Conservation (phyloP, 1,140 invertebrate genomes). For the Leptestheria dahalacensis region DNA sequence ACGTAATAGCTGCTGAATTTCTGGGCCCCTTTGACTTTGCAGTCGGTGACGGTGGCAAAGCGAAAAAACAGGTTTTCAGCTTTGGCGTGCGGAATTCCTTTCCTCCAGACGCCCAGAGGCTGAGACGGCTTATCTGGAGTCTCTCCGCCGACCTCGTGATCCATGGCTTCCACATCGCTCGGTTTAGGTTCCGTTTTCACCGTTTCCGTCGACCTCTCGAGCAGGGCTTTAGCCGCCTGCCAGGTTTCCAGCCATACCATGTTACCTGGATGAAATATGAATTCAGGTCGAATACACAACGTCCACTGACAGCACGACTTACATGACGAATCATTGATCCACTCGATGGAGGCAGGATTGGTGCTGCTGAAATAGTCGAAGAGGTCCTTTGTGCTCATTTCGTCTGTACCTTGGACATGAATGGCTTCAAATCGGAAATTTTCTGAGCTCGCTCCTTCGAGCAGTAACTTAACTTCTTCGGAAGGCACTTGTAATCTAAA, state of each 20-base stretch:
- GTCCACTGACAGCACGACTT: slow-evolving; percentile 22
- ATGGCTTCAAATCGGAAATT: slow-evolving; percentile 44
- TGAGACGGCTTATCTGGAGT: slow-evolving; percentile 33
- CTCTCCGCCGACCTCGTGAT: slow-evolving; percentile 5
- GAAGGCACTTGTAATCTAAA: slow-evolving; percentile 43
- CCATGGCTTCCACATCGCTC: slow-evolving; percentile 19
- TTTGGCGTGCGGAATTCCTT: slow-evolving; percentile 43
- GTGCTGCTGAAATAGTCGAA: slow-evolving; percentile 61
- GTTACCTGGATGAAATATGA: slow-evolving; percentile 41
- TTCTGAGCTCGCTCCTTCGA: slow-evolving; percentile 37
- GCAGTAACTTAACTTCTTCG: slow-evolving; percentile 28
- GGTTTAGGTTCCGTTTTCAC: neutral
- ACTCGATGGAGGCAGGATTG: slow-evolving; percentile 54
- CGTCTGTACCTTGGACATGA: slow-evolving; percentile 54
- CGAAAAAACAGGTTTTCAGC: slow-evolving; percentile 51
- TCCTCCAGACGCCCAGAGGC: slow-evolving; percentile 57
- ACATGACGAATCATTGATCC: slow-evolving; percentile 65
- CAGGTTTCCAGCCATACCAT: slow-evolving; percentile 55
- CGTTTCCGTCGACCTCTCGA: slow-evolving; percentile 25
- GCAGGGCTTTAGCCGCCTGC: slow-evolving; percentile 50
- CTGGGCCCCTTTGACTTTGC: slow-evolving; percentile 41
- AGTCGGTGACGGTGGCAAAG: slow-evolving; percentile 50
- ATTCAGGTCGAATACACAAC: slow-evolving; percentile 2
- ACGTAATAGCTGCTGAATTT: slow-evolving; percentile 45
- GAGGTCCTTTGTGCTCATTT: slow-evolving; percentile 58